A percentile compares a stretch with the other conserved stretches of the same genome.
Conservation (phyloP, 2,113 vertebrate genomes). For the Cyanoderma ruficeps region DNA sequence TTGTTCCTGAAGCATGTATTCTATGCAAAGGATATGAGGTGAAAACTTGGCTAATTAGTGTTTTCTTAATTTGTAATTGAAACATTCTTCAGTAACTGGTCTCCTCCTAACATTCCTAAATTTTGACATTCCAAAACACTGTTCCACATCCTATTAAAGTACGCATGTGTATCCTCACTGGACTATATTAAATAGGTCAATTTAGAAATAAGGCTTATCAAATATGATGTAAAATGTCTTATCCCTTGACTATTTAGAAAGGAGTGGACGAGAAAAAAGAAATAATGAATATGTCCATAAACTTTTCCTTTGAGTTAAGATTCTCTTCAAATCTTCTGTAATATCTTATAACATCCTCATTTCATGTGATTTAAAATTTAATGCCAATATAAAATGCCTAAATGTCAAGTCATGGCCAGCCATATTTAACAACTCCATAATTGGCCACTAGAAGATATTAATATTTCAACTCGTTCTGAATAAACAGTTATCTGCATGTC, state of each 20-base stretch:
- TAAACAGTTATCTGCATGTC: not conserved
- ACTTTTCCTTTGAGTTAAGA: not conserved
- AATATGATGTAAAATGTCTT: not conserved
- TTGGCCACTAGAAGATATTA: not conserved
- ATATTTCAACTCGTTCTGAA: not conserved
- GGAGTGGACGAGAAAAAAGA: not conserved
- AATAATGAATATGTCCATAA: not conserved
- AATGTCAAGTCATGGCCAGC: constrained; percentile 8
- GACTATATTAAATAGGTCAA: not conserved
- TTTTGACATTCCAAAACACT: not conserved
- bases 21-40: not conserved
- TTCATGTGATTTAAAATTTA: not conserved
- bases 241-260: not conserved
- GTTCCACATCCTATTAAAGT: not conserved
- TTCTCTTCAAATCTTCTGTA: not conserved
- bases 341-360: not conserved
- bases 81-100: not conserved
- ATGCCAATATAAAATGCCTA: constrained; percentile 3
- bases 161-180: not conserved
- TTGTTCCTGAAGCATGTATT: not conserved
- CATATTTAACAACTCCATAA: not conserved
- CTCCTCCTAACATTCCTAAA: not conserved
- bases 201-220: not conserved
- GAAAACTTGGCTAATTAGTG: not conserved
- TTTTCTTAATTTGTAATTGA: not conserved